A percentile compares a stretch with the other conserved stretches of the same genome.
These are phyloP conservation scores for Pollenia labialis DNA, from an alignment of 2,888 invertebrate species.

Conservation along the genomic window DNA sequence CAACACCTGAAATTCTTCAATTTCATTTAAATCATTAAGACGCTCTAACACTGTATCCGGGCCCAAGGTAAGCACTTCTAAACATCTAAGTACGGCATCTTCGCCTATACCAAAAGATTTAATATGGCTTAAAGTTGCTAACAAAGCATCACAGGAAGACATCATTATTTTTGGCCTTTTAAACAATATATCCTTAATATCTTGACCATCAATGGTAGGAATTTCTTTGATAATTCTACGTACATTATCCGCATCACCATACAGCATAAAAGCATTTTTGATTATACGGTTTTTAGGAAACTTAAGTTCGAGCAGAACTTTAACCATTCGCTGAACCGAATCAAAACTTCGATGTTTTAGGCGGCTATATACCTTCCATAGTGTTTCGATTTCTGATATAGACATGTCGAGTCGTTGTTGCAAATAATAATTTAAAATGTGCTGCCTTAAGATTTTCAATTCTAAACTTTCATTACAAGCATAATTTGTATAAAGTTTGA, in stretches of 20 bases:
- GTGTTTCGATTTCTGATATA: conserved; percentile 80
- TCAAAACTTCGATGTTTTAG: conserved; percentile 84
- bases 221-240: conserved; percentile 86
- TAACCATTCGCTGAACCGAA: conserved; percentile 85
- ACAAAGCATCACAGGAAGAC: conserved; percentile 85
- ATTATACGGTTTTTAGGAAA: conserved; percentile 85
- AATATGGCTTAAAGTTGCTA: conserved; percentile 86
- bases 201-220: conserved; percentile 85
- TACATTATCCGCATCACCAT: conserved; percentile 86
- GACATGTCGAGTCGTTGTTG: conserved; percentile 83
- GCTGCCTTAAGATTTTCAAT: conserved; percentile 80
- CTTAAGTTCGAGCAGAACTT: conserved; percentile 86
- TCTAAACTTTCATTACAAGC: conserved; percentile 76
- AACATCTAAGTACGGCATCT: conserved; percentile 85
- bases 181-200: conserved; percentile 85
- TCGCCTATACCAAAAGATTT: conserved; percentile 86
- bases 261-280: conserved; percentile 87
- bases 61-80: conserved; percentile 86
- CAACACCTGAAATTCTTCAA: conserved; percentile 87
- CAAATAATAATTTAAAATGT: conserved; percentile 82
- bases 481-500: conserved; percentile 67
- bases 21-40: conserved; percentile 85
- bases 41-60: conserved; percentile 86
- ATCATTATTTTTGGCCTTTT: conserved; percentile 87
- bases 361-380: conserved; percentile 82